Conservation (phyloP, 2,113 vertebrate species). For the Eptesicus fuscus region DNA sequence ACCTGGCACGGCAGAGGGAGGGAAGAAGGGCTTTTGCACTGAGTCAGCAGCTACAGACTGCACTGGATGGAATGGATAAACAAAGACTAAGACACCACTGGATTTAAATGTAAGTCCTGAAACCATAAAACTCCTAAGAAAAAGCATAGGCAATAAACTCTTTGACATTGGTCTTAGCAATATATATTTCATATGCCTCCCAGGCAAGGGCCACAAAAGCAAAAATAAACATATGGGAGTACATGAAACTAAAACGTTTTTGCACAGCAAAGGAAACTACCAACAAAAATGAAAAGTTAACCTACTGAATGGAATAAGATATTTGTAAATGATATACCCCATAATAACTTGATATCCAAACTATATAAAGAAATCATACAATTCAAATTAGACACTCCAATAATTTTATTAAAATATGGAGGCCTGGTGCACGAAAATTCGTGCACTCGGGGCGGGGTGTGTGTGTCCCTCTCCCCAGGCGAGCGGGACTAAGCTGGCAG, state of each 20-base stretch:
- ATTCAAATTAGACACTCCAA: background rate
- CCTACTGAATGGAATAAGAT: background rate
- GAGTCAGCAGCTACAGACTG: background rate
- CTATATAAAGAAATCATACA: background rate
- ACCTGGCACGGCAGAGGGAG: accelerated
- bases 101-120: background rate
- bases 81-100: background rate
- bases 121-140: background rate
- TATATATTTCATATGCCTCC: background rate
- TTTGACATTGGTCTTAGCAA: background rate
- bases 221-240: background rate
- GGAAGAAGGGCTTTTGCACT: background rate
- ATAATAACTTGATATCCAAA: background rate
- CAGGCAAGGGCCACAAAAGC: background rate
- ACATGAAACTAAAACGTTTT: background rate
- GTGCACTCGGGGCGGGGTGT: no score
- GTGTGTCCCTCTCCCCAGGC: no score
- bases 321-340: background rate
- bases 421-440: no score
- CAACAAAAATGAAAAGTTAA: background rate
- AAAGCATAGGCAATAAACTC: background rate
- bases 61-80: background rate
- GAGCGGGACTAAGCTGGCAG: no score
- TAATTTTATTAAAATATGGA: background rate
- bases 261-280: background rate